Percentiles rank a stretch among this genome's conserved stretches.
Evolutionary conservation across 2,113 vertebrate species (phyloP).

Genomic region (Polyodon spathula): DNA sequence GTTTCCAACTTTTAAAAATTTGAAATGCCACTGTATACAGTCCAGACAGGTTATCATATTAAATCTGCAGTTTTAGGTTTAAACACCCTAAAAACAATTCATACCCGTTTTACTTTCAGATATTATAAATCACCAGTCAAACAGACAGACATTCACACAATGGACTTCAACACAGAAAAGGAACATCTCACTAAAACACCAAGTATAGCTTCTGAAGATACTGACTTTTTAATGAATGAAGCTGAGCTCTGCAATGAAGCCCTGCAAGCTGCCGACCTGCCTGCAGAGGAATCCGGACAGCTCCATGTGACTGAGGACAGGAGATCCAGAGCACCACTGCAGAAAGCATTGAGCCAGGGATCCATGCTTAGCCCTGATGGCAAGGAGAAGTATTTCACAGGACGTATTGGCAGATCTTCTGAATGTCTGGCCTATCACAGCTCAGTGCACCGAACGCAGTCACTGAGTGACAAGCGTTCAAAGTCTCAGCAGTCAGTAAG

Average conservation of each 20-base stretch:
- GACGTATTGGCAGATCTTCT: too few species aligned
- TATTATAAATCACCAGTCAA: neutral
- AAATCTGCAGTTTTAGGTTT: too few species aligned
- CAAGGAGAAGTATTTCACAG: neutral
- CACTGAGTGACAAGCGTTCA: slow-evolving; percentile 16
- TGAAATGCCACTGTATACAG: too few species aligned
- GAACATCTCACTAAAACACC: neutral
- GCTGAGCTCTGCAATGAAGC: neutral
- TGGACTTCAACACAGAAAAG: neutral
- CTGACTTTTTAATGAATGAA: neutral
- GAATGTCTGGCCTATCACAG: slow-evolving; percentile 9
- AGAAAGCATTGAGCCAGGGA: neutral
- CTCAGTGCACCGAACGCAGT: slow-evolving; percentile 4
- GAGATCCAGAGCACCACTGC: neutral
- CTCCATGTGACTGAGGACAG: neutral
- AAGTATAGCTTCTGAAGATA: neutral
- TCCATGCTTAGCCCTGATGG: neutral
- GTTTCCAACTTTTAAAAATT: too few species aligned
- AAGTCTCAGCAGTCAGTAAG: slow-evolving; percentile 10
- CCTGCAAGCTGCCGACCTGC: neutral
- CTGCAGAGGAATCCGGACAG: neutral
- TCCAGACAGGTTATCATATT: too few species aligned
- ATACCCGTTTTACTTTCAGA: too few species aligned
- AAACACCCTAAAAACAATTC: too few species aligned
- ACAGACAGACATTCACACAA: neutral